Base-by-base conservation (phyloP, 2,797 vertebrate species). In the Chelmon rostratus region DNA sequence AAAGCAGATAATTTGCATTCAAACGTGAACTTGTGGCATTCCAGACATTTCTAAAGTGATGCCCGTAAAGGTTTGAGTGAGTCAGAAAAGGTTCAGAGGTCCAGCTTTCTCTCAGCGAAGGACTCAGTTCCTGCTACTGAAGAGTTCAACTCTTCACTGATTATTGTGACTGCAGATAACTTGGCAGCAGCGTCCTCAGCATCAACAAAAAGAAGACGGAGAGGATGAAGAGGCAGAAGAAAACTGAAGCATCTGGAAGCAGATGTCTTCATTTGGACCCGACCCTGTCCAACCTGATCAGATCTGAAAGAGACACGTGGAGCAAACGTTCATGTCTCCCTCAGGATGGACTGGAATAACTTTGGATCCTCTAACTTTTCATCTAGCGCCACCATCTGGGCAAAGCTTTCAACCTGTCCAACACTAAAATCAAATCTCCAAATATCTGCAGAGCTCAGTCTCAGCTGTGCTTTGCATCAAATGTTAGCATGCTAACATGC, bases 81-180 rank as follows among this genome's bases (percentile, higher is more conserved):
- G 40, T 33, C 23, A 31, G 37, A 63, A 47, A 13, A 56, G 38
- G 15, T 47, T 63, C 19, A n/a, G 25, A 23, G 21, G 44, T 58
- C 25, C 23, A 61, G 68, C 12, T 52, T 50, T 66, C 54, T 59
- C 35, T 70, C 52, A 23, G 9, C 31, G n/a, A 47, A 35, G 1
- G 16, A 18, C 16, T 42, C 19, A 16, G 28, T 68, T 42, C 25
- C 25, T 35, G 10, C 37, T 44, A 56, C n/a, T 33, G 18, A 61
- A 58, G 10, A 11, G n/a, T n/a, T n/a, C 63, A 54, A 68, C 13
- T 3, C 40, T 66, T 4, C 13, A 18, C 15, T 33, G 15, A 33
- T 67, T 59, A 44, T 50, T 70, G 31, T 69, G 37, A 37, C 28
- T 23, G 25, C 37, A 58, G 37, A 67, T 53, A 8, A 58, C 67